Percentiles rank a stretch among this genome's conserved stretches.
Evolutionary conservation across 2,113 vertebrate genomes (phyloP).

Genomic region (Chitala chitala): DNA sequence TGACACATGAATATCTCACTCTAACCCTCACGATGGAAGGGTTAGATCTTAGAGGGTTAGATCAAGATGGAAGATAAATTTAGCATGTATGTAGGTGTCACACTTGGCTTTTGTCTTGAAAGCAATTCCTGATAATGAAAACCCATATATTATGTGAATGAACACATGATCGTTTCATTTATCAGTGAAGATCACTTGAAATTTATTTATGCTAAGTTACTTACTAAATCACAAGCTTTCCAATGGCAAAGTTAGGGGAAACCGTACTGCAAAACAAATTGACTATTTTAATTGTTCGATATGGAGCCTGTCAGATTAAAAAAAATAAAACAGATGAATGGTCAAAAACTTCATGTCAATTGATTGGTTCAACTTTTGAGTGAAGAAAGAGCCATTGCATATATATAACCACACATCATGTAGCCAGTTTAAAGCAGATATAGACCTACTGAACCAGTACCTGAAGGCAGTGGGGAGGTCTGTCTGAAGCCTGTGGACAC

Average conservation of each 20-base stretch:
- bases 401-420: neutral
- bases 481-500: neutral
- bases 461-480: neutral
- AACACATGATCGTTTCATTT: neutral
- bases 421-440: neutral
- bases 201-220: neutral
- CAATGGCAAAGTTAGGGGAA: too few relatives aligned
- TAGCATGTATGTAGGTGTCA: too few relatives aligned
- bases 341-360: neutral
- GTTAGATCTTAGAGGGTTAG: too few relatives aligned
- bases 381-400: neutral
- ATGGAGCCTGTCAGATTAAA: too few relatives aligned
- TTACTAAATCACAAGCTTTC: too few relatives aligned
- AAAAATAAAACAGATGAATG: too few relatives aligned
- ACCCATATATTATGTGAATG: neutral
- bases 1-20: too few relatives aligned
- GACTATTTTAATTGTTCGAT: too few relatives aligned
- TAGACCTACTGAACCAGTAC: neutral
- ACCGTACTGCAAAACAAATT: too few relatives aligned
- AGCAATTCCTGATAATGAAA: neutral
- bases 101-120: neutral
- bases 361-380: slow-evolving; percentile 1
- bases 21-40: too few relatives aligned
- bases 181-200: neutral
- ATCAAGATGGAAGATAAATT: too few relatives aligned